phyloP scores from a whole-genome alignment of 2,888 invertebrate species.

The Lacanobia wlatinum region DNA sequence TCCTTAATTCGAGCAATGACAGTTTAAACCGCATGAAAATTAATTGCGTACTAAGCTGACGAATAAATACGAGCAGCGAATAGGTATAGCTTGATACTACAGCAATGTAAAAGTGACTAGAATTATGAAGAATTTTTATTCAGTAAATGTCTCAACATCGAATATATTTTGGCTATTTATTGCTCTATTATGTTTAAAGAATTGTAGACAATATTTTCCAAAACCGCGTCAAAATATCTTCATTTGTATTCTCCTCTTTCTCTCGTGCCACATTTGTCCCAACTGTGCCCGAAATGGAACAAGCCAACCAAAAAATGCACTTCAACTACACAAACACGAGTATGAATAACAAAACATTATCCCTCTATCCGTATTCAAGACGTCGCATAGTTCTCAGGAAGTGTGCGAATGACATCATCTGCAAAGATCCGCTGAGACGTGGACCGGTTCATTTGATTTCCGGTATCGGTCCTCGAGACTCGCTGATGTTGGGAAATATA shows the following conservation, averaged over 20 bases:
- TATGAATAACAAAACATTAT: conserved; percentile 63
- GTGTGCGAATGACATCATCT: conserved; percentile 78
- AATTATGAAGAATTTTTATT: no score
- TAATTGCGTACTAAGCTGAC: no score
- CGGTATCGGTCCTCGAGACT: conserved; percentile 65
- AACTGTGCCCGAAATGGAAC: not conserved
- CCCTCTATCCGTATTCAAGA: conserved; percentile 68
- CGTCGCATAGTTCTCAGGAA: conserved; percentile 70
- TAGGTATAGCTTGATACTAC: no score
- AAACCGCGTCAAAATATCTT: not conserved
- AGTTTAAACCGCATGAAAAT: no score
- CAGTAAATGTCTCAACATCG: no score
- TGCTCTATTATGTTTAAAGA: not conserved
- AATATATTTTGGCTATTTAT: not conserved
- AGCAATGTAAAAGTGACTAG: not conserved
- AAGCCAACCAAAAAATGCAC: conserved; percentile 39
- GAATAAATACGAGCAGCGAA: not conserved
- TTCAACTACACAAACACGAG: conserved; percentile 26
- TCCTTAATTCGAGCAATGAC: no score
- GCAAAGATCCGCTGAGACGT: conserved; percentile 76
- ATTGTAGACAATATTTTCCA: not conserved
- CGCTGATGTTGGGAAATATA: conserved; percentile 57
- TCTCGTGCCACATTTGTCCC: not conserved
- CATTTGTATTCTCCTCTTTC: conserved; percentile 28
- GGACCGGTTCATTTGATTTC: conserved; percentile 82